Percentiles rank a stretch among this genome's conserved stretches.
These are phyloP conservation scores for Lamproptera curius DNA, from an alignment of 2,888 invertebrate genomes.

Conservation along the genomic window DNA sequence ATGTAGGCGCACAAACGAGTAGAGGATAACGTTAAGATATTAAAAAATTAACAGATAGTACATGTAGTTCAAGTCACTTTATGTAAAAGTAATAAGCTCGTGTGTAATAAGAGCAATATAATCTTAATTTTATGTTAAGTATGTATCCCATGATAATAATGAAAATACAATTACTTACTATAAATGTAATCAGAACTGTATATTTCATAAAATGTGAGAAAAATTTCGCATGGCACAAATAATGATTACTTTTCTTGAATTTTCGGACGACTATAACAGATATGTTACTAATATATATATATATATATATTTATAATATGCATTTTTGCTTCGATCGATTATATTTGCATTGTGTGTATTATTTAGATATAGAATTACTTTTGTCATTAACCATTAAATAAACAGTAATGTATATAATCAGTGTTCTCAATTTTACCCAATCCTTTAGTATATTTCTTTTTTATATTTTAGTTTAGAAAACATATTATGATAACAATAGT, in stretches of 20 bases:
- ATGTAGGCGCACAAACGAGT: slow-evolving; percentile 9
- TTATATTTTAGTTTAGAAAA: background rate
- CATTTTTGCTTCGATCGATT: slow-evolving; percentile 8
- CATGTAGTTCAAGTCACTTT: too few species aligned
- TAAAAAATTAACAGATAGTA: background rate
- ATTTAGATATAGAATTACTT: slow-evolving; percentile 26
- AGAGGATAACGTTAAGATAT: background rate
- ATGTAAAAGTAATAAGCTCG: too few species aligned
- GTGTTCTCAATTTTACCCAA: slow-evolving; percentile 6
- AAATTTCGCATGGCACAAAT: background rate
- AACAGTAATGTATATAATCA: slow-evolving; percentile 29
- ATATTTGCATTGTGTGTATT: slow-evolving; percentile 17
- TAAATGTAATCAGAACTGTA: too few species aligned
- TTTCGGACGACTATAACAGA: background rate
- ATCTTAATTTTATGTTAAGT: too few species aligned
- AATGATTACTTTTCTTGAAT: background rate
- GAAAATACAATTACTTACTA: too few species aligned
- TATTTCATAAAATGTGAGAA: too few species aligned
- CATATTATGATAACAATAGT: background rate
- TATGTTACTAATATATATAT: too few species aligned
- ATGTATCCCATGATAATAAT: too few species aligned
- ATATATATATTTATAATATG: too few species aligned
- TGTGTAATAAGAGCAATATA: too few species aligned
- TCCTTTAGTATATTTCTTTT: background rate
- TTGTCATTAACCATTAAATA: slow-evolving; percentile 27